A percentile compares a stretch with the other conserved stretches of the same genome.
phyloP scores from a whole-genome alignment of 2,113 vertebrate genomes.

The Atrichornis clamosus region DNA sequence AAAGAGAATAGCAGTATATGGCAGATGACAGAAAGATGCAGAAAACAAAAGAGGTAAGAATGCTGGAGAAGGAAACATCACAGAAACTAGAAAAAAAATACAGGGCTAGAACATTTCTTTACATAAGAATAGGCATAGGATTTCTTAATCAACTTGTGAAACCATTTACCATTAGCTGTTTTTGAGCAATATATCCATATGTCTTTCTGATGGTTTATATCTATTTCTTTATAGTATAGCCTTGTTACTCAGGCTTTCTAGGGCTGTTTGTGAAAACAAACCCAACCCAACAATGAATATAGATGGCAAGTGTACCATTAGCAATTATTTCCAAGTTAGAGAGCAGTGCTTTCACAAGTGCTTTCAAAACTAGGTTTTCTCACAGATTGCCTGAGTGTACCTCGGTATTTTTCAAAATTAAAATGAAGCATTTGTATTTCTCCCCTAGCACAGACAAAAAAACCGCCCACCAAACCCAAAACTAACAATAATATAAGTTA shows the following conservation, averaged over 20 bases:
- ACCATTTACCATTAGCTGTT: not conserved
- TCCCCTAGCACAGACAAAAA: not conserved
- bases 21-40: not conserved
- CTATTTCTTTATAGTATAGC: not conserved
- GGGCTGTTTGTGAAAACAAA: not conserved
- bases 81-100: not conserved
- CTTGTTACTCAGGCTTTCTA: not conserved
- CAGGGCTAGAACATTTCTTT: not conserved
- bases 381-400: not conserved
- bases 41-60: not conserved
- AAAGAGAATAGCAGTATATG: not conserved
- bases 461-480: not conserved
- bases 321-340: not conserved
- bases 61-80: not conserved
- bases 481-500: not conserved
- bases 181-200: not conserved
- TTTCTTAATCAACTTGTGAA: not conserved
- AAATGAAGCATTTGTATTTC: not conserved
- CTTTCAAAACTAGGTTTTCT: conserved; percentile 6
- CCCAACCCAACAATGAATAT: not conserved
- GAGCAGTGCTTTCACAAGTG: not conserved
- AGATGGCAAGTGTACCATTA: not conserved
- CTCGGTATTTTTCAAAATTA: not conserved
- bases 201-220: not conserved
- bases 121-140: not conserved